phyloP scores from a whole-genome alignment of 2,113 vertebrate genomes.

The Antechinus stuartii region DNA sequence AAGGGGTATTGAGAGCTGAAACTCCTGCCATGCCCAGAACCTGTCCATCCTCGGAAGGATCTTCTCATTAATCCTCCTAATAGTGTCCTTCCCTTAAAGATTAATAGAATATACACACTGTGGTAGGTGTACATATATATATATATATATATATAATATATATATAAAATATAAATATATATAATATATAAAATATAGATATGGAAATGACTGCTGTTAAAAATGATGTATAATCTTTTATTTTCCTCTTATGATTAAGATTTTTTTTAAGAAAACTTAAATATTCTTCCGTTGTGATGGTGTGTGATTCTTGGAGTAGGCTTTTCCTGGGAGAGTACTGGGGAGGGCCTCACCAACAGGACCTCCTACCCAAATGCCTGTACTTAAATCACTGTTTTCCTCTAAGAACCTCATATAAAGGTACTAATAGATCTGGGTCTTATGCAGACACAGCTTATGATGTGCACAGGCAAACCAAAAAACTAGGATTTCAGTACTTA shows the following conservation, averaged over 20 bases:
- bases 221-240: constrained; percentile 75
- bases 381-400: neutral
- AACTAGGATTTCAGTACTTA: neutral
- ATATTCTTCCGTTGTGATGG: constrained; percentile 60
- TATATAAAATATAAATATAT: constrained; percentile 77
- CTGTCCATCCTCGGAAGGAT: constrained; percentile 1
- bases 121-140: constrained; percentile 78
- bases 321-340: neutral
- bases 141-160: constrained; percentile 70
- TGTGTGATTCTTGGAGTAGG: constrained; percentile 57
- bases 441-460: neutral
- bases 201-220: constrained; percentile 76
- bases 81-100: constrained; percentile 15
- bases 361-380: neutral
- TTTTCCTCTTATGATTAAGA: constrained; percentile 77
- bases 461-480: neutral
- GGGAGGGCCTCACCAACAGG: neutral
- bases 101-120: constrained; percentile 73
- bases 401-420: neutral
- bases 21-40: constrained; percentile 20
- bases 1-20: constrained; percentile 24
- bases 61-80: neutral
- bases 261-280: constrained; percentile 76
- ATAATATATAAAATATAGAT: constrained; percentile 81
- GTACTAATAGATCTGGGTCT: neutral